phyloP scores from a whole-genome alignment of 2,113 vertebrate genomes.

The Rhinoderma darwinii region DNA sequence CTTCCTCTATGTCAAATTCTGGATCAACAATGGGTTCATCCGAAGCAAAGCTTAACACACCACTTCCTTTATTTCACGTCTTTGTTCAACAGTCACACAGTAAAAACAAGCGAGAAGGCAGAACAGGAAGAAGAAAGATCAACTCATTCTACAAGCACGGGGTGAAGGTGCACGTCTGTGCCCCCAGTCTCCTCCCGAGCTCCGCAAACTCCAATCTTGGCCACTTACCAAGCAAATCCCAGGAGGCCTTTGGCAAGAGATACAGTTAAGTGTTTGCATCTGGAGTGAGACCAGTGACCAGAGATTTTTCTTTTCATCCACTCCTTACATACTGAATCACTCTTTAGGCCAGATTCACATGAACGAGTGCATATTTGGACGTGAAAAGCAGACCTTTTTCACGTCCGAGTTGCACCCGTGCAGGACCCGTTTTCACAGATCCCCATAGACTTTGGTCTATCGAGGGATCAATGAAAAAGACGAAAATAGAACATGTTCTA shows the following conservation, averaged over 20 bases:
- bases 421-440: no score
- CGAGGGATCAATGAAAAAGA: no score
- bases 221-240: not conserved
- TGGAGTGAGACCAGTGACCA: not conserved
- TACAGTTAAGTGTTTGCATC: not conserved
- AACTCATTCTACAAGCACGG: not conserved
- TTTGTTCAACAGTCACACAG: constrained; percentile 3
- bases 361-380: no score
- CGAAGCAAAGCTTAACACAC: constrained; percentile 27
- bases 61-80: constrained; percentile 39
- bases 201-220: not conserved
- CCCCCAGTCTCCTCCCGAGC: not conserved
- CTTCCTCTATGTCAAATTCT: constrained; percentile 42
- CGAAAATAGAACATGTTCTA: no score
- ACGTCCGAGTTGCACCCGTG: no score
- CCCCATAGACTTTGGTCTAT: no score
- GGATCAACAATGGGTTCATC: constrained; percentile 36
- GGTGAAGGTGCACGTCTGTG: constrained; percentile 23
- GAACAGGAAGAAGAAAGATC: constrained; percentile 34
- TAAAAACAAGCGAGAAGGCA: not conserved
- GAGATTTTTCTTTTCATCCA: not conserved
- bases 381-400: no score
- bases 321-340: not conserved
- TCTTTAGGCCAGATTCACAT: no score
- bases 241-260: not conserved